Evolutionary conservation across 1,140 invertebrate species (phyloP), one percentile per base, ranked within the genome.

Genomic region (Adelges cooleyi): DNA sequence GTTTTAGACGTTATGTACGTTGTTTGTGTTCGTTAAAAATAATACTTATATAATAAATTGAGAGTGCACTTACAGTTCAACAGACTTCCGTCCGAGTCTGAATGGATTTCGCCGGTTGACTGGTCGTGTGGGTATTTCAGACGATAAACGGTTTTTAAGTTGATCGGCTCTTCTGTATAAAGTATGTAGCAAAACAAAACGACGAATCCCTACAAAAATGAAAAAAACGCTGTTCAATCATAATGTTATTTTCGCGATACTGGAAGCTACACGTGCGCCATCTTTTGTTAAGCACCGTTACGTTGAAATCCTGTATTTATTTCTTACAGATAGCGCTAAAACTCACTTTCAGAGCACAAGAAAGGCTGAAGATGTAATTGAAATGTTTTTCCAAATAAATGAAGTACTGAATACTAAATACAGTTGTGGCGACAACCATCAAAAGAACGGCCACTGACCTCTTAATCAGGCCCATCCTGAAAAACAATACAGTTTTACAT

Each of bases 1-100:
- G 2, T 3, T 59, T 27, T 42, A n/a, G n/a, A n/a, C n/a, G n/a
- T n/a, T n/a, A n/a, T n/a, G n/a, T n/a, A n/a, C n/a, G n/a, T n/a
- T n/a, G n/a, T n/a, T n/a, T n/a, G n/a, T n/a, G n/a, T n/a, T n/a
- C n/a, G n/a, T n/a, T n/a, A n/a, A n/a, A n/a, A n/a, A n/a, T n/a
- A n/a, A n/a, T n/a, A n/a, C n/a, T n/a, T n/a, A n/a, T n/a, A n/a
- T n/a, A n/a, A n/a, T n/a, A n/a, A n/a, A n/a, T n/a, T n/a, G n/a
- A n/a, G n/a, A n/a, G n/a, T n/a, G n/a, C n/a, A n/a, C n/a, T 48
- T 48, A 62, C 56, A 18, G 22, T 62, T 62, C 11, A 46, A 62
- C 9, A 42, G 56, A 33, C 56, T 62, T 8, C 42, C 56, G 3
- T 46, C 40, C 6, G 25, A 44, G 22, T 62, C 56, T 17, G 40